A percentile compares a stretch with the other conserved stretches of the same genome.
Evolutionary conservation across 1,140 invertebrate genomes (phyloP).

Genomic region (Drosophila eugracilis): DNA sequence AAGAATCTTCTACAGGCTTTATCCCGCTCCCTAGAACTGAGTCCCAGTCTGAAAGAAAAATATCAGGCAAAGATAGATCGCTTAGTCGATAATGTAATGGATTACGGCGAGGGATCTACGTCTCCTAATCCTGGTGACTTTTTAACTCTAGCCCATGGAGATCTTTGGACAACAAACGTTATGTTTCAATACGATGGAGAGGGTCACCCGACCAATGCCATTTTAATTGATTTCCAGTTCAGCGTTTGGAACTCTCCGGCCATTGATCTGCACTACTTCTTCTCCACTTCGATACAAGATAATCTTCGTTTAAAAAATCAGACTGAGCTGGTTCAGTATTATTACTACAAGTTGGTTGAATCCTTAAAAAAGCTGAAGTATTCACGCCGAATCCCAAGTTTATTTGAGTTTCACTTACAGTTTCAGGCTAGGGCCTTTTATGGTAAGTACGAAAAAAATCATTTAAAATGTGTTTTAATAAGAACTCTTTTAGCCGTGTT

Average conservation of each 20-base stretch:
- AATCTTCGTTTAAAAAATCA: conserved; percentile 21
- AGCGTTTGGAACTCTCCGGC: conserved; percentile 36
- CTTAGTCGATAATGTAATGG: conserved; percentile 34
- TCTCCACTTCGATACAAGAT: conserved; percentile 20
- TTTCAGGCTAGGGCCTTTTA: conserved; percentile 50
- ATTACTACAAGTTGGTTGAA: conserved; percentile 52
- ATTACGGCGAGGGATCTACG: conserved; percentile 47
- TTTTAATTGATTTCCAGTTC: conserved; percentile 66
- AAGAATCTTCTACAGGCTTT: conserved; percentile 43
- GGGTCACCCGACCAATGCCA: conserved; percentile 45
- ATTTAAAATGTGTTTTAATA: background rate
- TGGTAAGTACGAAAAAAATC: conserved; percentile 34
- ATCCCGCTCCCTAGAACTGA: conserved; percentile 39
- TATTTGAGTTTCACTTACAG: conserved; percentile 65
- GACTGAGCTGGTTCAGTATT: conserved; percentile 61
- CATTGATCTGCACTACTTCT: conserved; percentile 33
- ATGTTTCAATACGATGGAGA: conserved; percentile 86
- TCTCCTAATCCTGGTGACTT: conserved; percentile 85
- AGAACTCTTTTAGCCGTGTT: background rate
- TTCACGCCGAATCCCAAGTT: conserved; percentile 44
- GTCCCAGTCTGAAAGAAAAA: conserved; percentile 25
- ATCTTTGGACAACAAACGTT: conserved; percentile 89
- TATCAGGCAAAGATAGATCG: conserved; percentile 57
- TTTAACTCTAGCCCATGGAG: conserved; percentile 87
- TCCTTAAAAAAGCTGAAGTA: conserved; percentile 49